Evolutionary conservation across 1,140 invertebrate species (phyloP).

Genomic region (Leptinotarsa defecta): DNA sequence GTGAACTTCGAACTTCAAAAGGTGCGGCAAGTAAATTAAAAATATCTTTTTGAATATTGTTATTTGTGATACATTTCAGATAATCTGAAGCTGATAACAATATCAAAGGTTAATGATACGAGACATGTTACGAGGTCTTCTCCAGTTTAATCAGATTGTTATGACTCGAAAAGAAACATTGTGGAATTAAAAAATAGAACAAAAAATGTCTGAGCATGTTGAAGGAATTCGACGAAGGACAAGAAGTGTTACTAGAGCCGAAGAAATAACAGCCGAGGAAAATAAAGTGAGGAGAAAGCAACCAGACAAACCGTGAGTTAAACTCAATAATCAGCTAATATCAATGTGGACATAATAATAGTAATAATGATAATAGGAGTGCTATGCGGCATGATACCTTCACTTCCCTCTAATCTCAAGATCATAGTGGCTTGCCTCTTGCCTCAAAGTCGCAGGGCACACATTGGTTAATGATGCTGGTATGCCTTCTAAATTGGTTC

Average conservation of each 20-base stretch:
- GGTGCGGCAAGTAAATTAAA: not conserved
- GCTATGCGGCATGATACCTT: not conserved
- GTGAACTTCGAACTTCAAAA: not conserved
- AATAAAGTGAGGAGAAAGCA: conserved; percentile 77
- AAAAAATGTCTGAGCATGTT: conserved; percentile 50
- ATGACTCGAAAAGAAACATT: not conserved
- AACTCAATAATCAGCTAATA: conserved; percentile 5
- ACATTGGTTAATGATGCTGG: not conserved
- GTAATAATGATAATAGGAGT: not conserved
- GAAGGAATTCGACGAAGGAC: conserved; percentile 64
- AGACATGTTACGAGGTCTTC: not conserved
- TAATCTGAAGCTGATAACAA: conserved; percentile 3
- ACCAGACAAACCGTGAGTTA: conserved; percentile 85
- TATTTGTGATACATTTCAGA: not conserved
- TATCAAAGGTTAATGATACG: not conserved
- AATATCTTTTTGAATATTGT: not conserved
- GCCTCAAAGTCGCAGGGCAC: not conserved
- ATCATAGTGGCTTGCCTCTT: not conserved
- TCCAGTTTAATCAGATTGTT: not conserved
- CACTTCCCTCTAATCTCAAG: no score
- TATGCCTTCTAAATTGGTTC: no score
- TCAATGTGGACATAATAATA: not conserved
- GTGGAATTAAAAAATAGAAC: not conserved
- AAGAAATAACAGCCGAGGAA: conserved; percentile 82
- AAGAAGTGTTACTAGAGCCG: conserved; percentile 83